These are phyloP conservation scores for Stomatorhinus ivindoensis DNA, from an alignment of 2,113 vertebrate genomes.

Conservation along the genomic window DNA sequence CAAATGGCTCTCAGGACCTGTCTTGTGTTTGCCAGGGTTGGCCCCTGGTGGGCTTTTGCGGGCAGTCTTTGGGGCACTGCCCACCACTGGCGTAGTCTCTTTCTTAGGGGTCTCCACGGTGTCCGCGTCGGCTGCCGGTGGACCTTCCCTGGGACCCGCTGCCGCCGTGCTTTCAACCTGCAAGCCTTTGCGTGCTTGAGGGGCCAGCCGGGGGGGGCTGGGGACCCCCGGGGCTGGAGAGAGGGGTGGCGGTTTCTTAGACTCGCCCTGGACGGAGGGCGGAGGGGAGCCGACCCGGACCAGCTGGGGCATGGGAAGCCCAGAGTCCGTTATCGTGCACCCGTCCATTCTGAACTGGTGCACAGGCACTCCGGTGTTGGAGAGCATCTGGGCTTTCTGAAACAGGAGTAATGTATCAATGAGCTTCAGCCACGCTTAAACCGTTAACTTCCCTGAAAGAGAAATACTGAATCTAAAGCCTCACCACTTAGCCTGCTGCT, in stretches of 20 bases:
- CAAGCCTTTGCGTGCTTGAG: background rate
- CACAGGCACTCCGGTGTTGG: background rate
- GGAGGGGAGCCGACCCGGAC: slow-evolving; percentile 18
- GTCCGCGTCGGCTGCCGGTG: background rate
- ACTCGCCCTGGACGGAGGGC: slow-evolving; percentile 21
- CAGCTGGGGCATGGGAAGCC: slow-evolving; percentile 19
- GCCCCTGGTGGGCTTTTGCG: background rate
- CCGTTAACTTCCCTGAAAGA: background rate
- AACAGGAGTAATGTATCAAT: background rate
- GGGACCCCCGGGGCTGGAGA: slow-evolving; percentile 21
- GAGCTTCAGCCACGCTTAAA: background rate
- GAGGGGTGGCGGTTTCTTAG: slow-evolving; percentile 21
- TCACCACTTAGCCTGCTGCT: background rate
- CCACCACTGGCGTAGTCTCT: background rate
- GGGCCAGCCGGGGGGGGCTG: slow-evolving; percentile 19
- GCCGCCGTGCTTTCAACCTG: background rate
- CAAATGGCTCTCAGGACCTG: background rate
- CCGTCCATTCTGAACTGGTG: background rate
- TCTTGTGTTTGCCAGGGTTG: background rate
- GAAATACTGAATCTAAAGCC: background rate
- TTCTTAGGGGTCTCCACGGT: background rate
- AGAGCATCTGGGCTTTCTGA: slow-evolving; percentile 9
- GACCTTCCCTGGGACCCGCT: background rate
- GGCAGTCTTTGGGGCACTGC: background rate
- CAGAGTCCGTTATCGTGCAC: background rate